phyloP scores from a whole-genome alignment of 1,140 invertebrate genomes.

The Stenopsyche tienmushanensis region DNA sequence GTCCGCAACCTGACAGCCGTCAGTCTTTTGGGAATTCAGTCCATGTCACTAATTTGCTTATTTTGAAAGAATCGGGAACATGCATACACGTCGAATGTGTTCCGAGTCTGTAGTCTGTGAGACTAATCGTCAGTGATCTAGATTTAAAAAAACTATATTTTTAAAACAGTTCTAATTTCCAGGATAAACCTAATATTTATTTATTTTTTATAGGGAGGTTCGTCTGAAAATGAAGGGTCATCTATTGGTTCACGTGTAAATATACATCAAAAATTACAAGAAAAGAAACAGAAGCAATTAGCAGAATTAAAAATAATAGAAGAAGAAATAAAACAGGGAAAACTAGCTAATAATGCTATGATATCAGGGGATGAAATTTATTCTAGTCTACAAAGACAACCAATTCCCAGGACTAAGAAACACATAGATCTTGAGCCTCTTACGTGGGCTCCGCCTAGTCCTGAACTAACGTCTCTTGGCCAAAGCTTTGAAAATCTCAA shows the following conservation, averaged over 20 bases:
- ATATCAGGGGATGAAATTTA: constrained; percentile 56
- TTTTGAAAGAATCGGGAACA: too few relatives aligned
- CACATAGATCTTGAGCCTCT: constrained; percentile 56
- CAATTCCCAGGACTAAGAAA: constrained; percentile 59
- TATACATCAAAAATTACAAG: constrained; percentile 83
- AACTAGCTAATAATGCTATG: constrained; percentile 60
- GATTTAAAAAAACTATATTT: too few relatives aligned
- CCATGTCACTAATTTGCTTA: too few relatives aligned
- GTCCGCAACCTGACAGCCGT: too few relatives aligned
- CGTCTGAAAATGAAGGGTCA: constrained; percentile 71
- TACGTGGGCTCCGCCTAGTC: constrained; percentile 44
- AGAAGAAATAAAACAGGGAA: constrained; percentile 84
- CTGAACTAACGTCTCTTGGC: constrained; percentile 37
- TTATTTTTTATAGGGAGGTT: constrained; percentile 48
- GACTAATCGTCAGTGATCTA: too few relatives aligned
- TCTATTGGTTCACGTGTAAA: constrained; percentile 76
- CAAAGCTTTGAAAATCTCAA: constrained; percentile 41
- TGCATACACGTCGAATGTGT: too few relatives aligned
- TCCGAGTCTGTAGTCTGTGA: too few relatives aligned
- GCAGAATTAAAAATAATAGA: constrained; percentile 78
- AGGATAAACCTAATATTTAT: constrained; percentile 12
- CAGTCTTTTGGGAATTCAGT: too few relatives aligned
- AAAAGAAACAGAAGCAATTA: constrained; percentile 86
- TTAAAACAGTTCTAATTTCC: too few relatives aligned
- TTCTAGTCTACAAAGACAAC: constrained; percentile 58